phyloP scores from a whole-genome alignment of 2,888 invertebrate genomes.

The Eurytoma adleriae region DNA sequence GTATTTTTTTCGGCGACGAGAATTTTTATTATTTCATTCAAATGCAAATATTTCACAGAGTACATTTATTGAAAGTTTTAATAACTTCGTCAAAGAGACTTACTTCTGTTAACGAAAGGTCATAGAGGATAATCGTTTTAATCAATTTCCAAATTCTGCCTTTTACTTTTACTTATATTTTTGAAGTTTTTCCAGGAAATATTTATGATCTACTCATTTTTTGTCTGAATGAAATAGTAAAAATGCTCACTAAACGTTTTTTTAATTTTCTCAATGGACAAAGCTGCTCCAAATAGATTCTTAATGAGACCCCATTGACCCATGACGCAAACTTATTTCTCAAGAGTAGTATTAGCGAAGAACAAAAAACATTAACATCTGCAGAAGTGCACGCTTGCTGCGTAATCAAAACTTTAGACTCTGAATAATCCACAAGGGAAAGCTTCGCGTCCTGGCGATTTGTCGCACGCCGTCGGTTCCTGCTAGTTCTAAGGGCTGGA shows the following conservation, averaged over 20 bases:
- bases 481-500: conserved; percentile 54
- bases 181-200: too few relatives aligned
- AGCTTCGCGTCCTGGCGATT: conserved; percentile 48
- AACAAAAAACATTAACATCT: conserved; percentile 8
- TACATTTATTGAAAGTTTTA: conserved; percentile 43
- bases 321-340: conserved; percentile 28
- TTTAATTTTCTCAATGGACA: too few relatives aligned
- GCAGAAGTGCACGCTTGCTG: neutral
- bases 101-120: too few relatives aligned
- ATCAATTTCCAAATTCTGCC: too few relatives aligned
- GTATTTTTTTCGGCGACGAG: neutral
- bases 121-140: too few relatives aligned
- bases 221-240: too few relatives aligned
- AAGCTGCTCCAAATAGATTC: neutral
- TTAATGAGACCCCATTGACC: conserved; percentile 3
- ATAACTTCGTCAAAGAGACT: conserved; percentile 2
- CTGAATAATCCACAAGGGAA: conserved; percentile 43
- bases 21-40: conserved; percentile 28
- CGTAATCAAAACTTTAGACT: conserved; percentile 52
- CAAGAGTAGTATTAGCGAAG: conserved; percentile 28
- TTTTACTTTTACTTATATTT: too few relatives aligned
- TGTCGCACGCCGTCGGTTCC: conserved; percentile 31
- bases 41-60: conserved; percentile 1
- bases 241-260: too few relatives aligned
- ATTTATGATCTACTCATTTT: too few relatives aligned